Conservation (phyloP, 2,888 invertebrate genomes). For the Melitaea athalia region DNA sequence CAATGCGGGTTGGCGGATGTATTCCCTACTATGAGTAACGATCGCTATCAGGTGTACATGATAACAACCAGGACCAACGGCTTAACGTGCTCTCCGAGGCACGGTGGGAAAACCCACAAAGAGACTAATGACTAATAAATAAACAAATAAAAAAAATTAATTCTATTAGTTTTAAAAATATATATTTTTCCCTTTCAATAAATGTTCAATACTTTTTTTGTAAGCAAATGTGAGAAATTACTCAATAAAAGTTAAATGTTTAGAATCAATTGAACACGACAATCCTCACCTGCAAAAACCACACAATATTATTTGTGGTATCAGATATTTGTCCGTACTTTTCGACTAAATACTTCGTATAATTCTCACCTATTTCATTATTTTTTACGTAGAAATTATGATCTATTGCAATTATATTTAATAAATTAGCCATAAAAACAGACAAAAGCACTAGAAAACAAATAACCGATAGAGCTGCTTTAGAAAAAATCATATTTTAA, state of each 20-base stretch:
- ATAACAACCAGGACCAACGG: too few relatives aligned
- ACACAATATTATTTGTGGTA: slow-evolving; percentile 83
- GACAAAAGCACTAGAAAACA: slow-evolving; percentile 85
- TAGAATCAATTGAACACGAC: not conserved
- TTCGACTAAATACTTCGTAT: slow-evolving; percentile 59
- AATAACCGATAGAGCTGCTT: slow-evolving; percentile 83
- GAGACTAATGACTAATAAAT: too few relatives aligned
- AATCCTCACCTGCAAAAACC: slow-evolving; percentile 87
- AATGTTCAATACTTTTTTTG: not conserved
- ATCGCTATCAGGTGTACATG: too few relatives aligned
- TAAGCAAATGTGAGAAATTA: slow-evolving; percentile 37
- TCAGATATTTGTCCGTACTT: slow-evolving; percentile 79
- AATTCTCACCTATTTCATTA: slow-evolving; percentile 59
- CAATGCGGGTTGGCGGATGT: too few relatives aligned
- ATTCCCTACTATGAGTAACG: too few relatives aligned
- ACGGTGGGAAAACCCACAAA: too few relatives aligned
- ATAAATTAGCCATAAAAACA: slow-evolving; percentile 86
- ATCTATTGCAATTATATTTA: slow-evolving; percentile 85
- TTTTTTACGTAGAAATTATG: slow-evolving; percentile 67
- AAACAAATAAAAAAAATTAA: too few relatives aligned
- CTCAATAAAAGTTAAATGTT: too few relatives aligned
- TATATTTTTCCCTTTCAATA: not conserved
- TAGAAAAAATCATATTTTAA: slow-evolving; percentile 83
- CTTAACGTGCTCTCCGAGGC: too few relatives aligned
- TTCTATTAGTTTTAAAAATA: not conserved